A percentile compares a stretch with the other conserved stretches of the same genome.
phyloP scores from a whole-genome alignment of 1,140 invertebrate species.

The Bombus pascuorum region DNA sequence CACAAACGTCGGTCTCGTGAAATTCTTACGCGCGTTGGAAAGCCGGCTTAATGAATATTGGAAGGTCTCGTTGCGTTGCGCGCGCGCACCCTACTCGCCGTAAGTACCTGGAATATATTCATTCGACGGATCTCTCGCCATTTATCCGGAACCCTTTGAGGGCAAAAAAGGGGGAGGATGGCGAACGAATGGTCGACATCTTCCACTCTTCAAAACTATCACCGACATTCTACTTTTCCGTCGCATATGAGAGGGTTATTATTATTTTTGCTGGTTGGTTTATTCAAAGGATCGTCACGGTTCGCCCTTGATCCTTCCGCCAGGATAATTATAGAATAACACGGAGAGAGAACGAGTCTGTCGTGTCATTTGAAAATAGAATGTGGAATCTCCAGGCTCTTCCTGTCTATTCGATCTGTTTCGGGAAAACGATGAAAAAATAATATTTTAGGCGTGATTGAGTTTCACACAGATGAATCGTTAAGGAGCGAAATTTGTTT shows the following conservation, averaged over 20 bases:
- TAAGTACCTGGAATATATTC: constrained; percentile 8
- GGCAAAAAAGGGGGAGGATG: neutral
- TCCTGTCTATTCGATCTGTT: neutral
- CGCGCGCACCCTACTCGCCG: neutral
- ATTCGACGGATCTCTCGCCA: neutral
- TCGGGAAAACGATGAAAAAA: neutral
- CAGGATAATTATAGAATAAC: constrained; percentile 24
- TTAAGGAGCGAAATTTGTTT: no score
- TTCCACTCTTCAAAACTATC: neutral
- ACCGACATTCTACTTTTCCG: no score
- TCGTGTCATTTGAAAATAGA: neutral
- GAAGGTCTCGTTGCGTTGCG: neutral
- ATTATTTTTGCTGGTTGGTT: constrained; percentile 7
- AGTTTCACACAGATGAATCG: neutral
- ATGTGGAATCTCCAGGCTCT: neutral
- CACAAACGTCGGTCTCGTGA: neutral
- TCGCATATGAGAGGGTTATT: neutral
- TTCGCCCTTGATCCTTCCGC: neutral
- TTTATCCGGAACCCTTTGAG: constrained; percentile 9
- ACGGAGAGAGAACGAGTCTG: neutral
- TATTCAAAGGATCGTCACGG: neutral
- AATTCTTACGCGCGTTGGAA: constrained; percentile 7
- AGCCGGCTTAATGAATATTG: constrained; percentile 1
- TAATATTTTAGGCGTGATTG: neutral
- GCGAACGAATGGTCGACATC: no score